phyloP scores from a whole-genome alignment of 2,113 vertebrate genomes.

The Cephalopterus ornatus region DNA sequence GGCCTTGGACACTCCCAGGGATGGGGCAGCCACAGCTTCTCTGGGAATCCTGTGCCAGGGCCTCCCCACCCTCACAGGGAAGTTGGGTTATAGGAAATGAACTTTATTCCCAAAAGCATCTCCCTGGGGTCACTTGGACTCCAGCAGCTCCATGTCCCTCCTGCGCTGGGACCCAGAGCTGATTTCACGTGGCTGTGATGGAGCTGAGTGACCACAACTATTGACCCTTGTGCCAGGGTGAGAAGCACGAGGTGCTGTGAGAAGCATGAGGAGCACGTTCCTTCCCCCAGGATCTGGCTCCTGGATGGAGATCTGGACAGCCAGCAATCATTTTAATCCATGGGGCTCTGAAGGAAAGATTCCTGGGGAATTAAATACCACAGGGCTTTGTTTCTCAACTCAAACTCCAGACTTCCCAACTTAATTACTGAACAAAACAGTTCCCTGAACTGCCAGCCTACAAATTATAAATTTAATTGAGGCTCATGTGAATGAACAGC shows the following conservation, averaged over 20 bases:
- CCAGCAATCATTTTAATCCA: background rate
- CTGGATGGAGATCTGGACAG: background rate
- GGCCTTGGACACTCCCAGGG: background rate
- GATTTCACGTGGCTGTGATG: background rate
- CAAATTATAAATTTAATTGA: slow-evolving; percentile 24
- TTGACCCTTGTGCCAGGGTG: background rate
- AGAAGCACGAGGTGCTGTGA: background rate
- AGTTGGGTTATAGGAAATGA: no score
- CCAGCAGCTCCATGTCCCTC: background rate
- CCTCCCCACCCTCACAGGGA: background rate
- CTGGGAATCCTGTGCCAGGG: background rate
- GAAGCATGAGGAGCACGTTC: background rate
- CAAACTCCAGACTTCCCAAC: background rate
- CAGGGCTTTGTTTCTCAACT: background rate
- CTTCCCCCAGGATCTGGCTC: background rate
- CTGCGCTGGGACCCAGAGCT: background rate
- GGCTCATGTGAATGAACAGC: background rate
- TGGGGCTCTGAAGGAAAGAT: background rate
- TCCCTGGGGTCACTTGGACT: background rate
- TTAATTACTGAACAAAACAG: background rate
- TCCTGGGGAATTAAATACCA: background rate
- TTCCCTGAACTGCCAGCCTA: background rate
- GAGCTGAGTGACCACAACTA: background rate
- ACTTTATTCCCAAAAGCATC: no score
- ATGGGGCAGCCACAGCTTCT: background rate